A percentile compares a stretch with the other conserved stretches of the same genome.
These are phyloP conservation scores for Caracal caracal DNA, from an alignment of 2,113 vertebrate species.

Conservation along the genomic window DNA sequence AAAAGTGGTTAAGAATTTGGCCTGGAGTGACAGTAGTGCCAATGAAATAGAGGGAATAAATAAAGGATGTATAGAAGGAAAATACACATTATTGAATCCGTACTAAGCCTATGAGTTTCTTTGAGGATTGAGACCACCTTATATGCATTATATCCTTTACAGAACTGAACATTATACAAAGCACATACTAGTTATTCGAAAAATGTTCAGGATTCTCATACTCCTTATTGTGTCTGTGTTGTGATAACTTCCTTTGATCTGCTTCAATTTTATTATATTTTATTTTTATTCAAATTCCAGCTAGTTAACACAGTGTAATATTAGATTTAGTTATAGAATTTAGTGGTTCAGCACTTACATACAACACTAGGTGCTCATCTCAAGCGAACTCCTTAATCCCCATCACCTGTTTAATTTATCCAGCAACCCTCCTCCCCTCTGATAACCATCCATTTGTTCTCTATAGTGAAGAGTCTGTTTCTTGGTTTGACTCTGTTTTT, in stretches of 20 bases:
- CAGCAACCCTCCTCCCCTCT: too few species aligned
- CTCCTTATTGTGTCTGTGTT: neutral
- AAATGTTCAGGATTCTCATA: neutral
- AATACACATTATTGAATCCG: neutral
- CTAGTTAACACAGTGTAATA: too few species aligned
- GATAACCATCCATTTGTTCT: too few species aligned
- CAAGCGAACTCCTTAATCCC: too few species aligned
- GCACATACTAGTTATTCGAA: neutral
- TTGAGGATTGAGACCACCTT: neutral
- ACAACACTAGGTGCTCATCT: too few species aligned
- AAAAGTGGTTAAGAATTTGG: neutral
- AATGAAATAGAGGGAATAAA: neutral
- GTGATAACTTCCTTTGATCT: neutral
- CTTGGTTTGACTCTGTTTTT: too few species aligned
- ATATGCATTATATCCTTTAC: neutral
- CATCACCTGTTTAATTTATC: too few species aligned
- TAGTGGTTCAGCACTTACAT: too few species aligned
- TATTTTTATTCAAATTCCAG: too few species aligned
- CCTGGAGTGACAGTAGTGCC: neutral
- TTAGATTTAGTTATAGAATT: too few species aligned
- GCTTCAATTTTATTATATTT: too few species aligned
- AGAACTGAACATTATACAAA: neutral
- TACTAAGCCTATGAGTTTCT: neutral
- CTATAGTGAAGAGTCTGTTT: too few species aligned
- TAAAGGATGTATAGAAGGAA: neutral